Evolutionary conservation across 2,888 invertebrate genomes (phyloP).

Genomic region (Polydesmus complanatus): DNA sequence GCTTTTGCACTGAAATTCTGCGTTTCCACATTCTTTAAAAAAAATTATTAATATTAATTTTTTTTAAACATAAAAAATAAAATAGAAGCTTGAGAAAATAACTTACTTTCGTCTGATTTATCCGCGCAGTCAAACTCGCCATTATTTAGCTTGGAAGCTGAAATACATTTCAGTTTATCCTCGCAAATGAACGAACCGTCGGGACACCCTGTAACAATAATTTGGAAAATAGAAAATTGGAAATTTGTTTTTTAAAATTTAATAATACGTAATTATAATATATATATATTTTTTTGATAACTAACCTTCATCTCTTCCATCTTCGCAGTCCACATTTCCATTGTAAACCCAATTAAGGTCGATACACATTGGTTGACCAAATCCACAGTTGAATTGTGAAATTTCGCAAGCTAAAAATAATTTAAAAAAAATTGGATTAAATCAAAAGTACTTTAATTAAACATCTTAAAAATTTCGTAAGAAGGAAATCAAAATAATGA

Average conservation of each 20-base stretch:
- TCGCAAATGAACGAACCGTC: constrained; percentile 25
- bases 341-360: constrained; percentile 9
- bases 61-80: not conserved
- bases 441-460: too few relatives aligned
- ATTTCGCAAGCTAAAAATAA: constrained; percentile 10
- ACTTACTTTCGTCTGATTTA: constrained; percentile 31
- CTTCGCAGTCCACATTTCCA: constrained; percentile 12
- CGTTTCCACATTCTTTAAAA: constrained; percentile 5
- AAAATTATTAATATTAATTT: not conserved
- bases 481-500: not conserved
- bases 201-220: constrained; percentile 22
- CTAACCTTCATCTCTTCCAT: constrained; percentile 16
- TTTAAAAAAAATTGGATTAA: not conserved
- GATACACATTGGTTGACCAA: constrained; percentile 13
- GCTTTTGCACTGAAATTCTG: constrained; percentile 22
- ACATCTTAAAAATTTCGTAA: not conserved
- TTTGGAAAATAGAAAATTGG: too few relatives aligned
- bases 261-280: not conserved
- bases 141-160: constrained; percentile 23
- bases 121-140: constrained; percentile 28
- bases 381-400: constrained; percentile 14
- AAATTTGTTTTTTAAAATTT: constrained; percentile 1
- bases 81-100: not conserved
- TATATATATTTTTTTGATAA: not conserved
- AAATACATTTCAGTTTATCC: constrained; percentile 24